Evolutionary conservation across 2,113 vertebrate species (phyloP), one percentile per base, ranked within the genome.

Genomic region (Micronycteris hirsuta): DNA sequence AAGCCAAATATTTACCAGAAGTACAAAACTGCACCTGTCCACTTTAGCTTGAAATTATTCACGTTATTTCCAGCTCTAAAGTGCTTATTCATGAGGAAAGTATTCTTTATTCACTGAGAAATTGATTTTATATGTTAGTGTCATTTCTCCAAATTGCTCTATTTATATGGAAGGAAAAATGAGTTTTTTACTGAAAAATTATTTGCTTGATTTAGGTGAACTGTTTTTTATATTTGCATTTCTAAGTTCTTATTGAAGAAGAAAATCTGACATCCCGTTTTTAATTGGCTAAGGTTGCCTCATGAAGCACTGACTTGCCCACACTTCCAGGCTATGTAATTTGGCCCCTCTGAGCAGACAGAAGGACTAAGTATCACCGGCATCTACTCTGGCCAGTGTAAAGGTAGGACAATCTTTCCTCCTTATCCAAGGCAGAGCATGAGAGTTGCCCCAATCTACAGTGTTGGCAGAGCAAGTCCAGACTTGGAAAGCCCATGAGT

Each of bases 1-100:
- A 88, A 74, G n/a, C 19, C 33, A 94, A 61, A 63, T 77, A 91
- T 85, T 92, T 92, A 31, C 47, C 58, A 73, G 19, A 88, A 80
- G 4, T n/a, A 76, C 58, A 71, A 86, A 82, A 73, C 7, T 31
- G 19, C 13, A 89, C 38, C 56, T 94, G 31, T 33, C n/a, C 31
- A 38, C 10, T 47, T 61, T 22, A 92, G 4, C 16, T 87, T 78
- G 54, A 88, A 94, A 36, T 12, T 36, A 70, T 26, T 88, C 8
- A 47, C 47, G 16, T 90, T 74, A 76, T 84, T 76, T 95, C 49
- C 61, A 71, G 17, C 14, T 76, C 22, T 22, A 90, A 56, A 73
- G 47, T 85, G 10, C 11, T 90, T 58, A 67, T 71, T 86, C 24
- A 38, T 9, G 7, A 90, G 43, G 71, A 65, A 92, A 70, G 41